Percentiles rank a stretch among this genome's conserved stretches.
Conservation (phyloP, 2,113 vertebrate genomes). For the Apodemus sylvaticus region DNA sequence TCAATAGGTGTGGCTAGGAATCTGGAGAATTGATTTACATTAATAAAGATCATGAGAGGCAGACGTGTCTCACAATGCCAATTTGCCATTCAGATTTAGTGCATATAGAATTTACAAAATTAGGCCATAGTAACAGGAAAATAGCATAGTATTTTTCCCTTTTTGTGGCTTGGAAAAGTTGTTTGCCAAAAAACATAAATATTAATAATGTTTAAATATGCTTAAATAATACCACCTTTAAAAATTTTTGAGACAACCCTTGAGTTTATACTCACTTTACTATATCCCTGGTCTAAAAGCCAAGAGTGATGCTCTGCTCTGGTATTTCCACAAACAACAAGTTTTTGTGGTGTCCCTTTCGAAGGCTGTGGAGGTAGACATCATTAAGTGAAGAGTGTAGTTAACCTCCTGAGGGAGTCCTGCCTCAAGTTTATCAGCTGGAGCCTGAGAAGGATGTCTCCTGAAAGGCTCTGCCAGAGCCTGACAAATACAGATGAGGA, state of each 20-base stretch:
- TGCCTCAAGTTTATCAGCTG: neutral
- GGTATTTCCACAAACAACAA: neutral
- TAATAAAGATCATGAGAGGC: neutral
- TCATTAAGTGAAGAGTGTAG: neutral
- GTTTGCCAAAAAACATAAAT: conserved; percentile 2
- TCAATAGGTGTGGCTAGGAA: neutral
- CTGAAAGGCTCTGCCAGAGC: no score
- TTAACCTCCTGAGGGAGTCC: neutral
- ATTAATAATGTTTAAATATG: conserved; percentile 43
- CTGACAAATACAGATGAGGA: no score
- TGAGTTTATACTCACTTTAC: neutral
- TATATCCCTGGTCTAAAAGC: neutral
- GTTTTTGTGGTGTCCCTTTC: neutral
- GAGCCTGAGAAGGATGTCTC: no score
- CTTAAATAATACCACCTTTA: conserved; percentile 41
- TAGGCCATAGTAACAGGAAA: no score
- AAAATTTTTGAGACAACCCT: neutral
- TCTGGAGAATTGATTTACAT: neutral
- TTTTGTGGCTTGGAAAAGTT: conserved; percentile 41
- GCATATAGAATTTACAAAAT: conserved; percentile 46
- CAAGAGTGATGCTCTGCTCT: neutral
- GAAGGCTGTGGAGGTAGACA: neutral
- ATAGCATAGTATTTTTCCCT: neutral
- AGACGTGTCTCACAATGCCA: conserved; percentile 32
- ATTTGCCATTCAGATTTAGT: conserved; percentile 42